phyloP scores from a whole-genome alignment of 1,140 invertebrate genomes.

The Chlorops oryzae region DNA sequence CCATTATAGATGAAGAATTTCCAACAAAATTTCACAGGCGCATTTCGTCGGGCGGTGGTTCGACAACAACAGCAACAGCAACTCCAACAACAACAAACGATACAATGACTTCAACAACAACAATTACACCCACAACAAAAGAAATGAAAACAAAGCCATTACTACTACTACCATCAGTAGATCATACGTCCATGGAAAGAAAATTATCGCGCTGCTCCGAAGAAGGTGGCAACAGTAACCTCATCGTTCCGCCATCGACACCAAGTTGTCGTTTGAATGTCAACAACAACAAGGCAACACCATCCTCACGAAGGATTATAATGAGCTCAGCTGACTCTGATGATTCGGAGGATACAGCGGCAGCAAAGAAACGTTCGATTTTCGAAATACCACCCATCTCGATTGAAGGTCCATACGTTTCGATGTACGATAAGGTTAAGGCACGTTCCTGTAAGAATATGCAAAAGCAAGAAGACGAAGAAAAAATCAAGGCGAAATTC shows the following conservation, averaged over 20 bases:
- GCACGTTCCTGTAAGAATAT: constrained; percentile 87
- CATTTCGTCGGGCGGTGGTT: constrained; percentile 27
- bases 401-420: constrained; percentile 90
- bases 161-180: too few species aligned
- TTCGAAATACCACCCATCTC: constrained; percentile 84
- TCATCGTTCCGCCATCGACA: constrained; percentile 10
- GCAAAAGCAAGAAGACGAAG: constrained; percentile 85
- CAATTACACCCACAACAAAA: too few species aligned
- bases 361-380: constrained; percentile 81
- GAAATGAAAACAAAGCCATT: too few species aligned
- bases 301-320: constrained; percentile 35
- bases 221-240: constrained; percentile 16
- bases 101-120: too few species aligned
- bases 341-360: constrained; percentile 65
- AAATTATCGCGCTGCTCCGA: constrained; percentile 33
- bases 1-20: constrained; percentile 36
- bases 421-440: constrained; percentile 98
- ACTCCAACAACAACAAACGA: too few species aligned
- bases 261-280: constrained; percentile 21
- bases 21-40: constrained; percentile 27
- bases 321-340: constrained; percentile 48
- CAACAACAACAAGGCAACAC: constrained; percentile 16
- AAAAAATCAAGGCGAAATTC: constrained; percentile 83
- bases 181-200: constrained; percentile 28
- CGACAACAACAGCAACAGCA: constrained; percentile 27